These are phyloP conservation scores for Parazoanthus swiftii DNA, from an alignment of 92 coral and sea anemone species.

Conservation along the genomic window DNA sequence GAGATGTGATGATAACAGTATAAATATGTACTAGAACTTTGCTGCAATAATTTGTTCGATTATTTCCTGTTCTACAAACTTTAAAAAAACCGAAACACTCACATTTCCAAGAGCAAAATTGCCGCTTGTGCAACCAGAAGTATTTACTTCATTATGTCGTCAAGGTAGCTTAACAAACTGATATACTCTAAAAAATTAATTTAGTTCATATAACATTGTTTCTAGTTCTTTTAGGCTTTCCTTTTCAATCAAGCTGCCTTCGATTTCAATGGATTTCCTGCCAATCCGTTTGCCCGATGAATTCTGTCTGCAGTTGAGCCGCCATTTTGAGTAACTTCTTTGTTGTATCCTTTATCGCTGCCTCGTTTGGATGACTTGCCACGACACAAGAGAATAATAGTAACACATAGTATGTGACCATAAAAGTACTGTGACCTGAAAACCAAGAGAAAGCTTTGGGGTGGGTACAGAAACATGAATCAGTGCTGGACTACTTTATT, in stretches of 20 bases:
- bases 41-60: too few relatives aligned
- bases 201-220: background rate
- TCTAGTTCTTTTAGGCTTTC: background rate
- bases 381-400: slow-evolving; percentile 7
- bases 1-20: too few relatives aligned
- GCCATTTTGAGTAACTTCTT: background rate
- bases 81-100: too few relatives aligned
- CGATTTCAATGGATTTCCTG: background rate
- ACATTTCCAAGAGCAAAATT: too few relatives aligned
- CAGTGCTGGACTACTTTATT: too few relatives aligned
- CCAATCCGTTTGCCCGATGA: background rate
- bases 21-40: too few relatives aligned
- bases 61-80: too few relatives aligned
- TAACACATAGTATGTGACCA: slow-evolving; percentile 20
- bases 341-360: background rate
- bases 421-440: slow-evolving; percentile 30
- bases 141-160: too few relatives aligned
- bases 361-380: slow-evolving; percentile 4
- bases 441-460: background rate
- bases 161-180: too few relatives aligned
- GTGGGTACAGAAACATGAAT: too few relatives aligned
- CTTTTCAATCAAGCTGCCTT: background rate
- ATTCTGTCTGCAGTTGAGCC: background rate
- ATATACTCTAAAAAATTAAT: too few relatives aligned
- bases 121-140: too few relatives aligned